phyloP scores from a whole-genome alignment of 2,113 vertebrate species.

The Chionodraco myersi region DNA sequence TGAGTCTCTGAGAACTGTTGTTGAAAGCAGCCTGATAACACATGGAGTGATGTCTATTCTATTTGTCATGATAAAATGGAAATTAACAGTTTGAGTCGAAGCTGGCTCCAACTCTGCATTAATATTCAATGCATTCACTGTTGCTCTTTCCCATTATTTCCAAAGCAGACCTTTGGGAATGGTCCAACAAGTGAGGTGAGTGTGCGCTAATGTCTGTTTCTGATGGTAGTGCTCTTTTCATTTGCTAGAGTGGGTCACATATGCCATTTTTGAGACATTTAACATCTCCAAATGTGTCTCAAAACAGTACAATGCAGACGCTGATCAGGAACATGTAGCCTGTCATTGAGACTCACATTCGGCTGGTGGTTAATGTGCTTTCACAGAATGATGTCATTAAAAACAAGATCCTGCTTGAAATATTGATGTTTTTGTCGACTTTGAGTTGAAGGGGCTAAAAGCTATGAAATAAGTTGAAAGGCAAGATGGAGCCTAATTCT shows the following conservation, averaged over 20 bases:
- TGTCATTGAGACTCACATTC: conserved; percentile 45
- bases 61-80: conserved; percentile 61
- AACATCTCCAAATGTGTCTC: conserved; percentile 56
- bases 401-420: conserved; percentile 59
- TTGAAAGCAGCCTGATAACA: conserved; percentile 55
- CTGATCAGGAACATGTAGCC: conserved; percentile 41
- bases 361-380: conserved; percentile 47
- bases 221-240: conserved; percentile 55
- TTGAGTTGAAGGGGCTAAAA: conserved; percentile 61
- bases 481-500: conserved; percentile 42
- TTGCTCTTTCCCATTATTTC: conserved; percentile 69
- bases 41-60: conserved; percentile 34
- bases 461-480: conserved; percentile 64
- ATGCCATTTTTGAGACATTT: conserved; percentile 64
- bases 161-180: conserved; percentile 64
- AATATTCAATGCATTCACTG: conserved; percentile 66
- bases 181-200: conserved; percentile 56
- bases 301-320: conserved; percentile 38
- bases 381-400: conserved; percentile 61
- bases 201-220: conserved; percentile 59
- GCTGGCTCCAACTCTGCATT: conserved; percentile 50
- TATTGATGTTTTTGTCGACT: conserved; percentile 71
- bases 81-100: conserved; percentile 59
- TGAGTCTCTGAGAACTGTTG: conserved; percentile 39
- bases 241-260: conserved; percentile 63